phyloP scores from a whole-genome alignment of 2,113 vertebrate genomes.

The Chionodraco myersi region DNA sequence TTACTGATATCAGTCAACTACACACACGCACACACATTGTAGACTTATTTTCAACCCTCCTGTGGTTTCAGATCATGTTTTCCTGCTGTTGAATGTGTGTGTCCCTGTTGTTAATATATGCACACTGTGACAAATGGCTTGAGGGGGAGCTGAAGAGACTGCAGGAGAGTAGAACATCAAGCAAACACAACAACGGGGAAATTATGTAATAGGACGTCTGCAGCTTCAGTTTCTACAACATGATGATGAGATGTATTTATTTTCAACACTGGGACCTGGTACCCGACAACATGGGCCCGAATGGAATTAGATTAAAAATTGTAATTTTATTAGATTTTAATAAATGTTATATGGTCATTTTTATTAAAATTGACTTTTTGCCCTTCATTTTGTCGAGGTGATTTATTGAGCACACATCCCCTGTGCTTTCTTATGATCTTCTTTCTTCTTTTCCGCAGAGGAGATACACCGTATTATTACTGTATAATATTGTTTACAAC shows the following conservation, averaged over 20 bases:
- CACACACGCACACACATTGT: conserved; percentile 24
- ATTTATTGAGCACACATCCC: not conserved
- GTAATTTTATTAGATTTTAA: conserved; percentile 88
- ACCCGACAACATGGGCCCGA: conserved; percentile 68
- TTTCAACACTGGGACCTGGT: conserved; percentile 77
- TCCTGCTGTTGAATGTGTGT: conserved; percentile 71
- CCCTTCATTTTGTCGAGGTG: conserved; percentile 58
- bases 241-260: conserved; percentile 82
- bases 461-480: no score
- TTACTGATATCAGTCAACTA: conserved; percentile 17
- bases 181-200: conserved; percentile 40
- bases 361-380: conserved; percentile 86
- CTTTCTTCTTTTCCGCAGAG: not conserved
- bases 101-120: conserved; percentile 64
- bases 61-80: conserved; percentile 63
- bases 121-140: conserved; percentile 68
- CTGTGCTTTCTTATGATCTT: not conserved
- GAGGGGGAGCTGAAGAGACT: conserved; percentile 30
- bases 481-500: no score
- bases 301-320: conserved; percentile 78
- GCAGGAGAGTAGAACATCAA: conserved; percentile 51
- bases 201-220: conserved; percentile 39
- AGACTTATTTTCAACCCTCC: conserved; percentile 45
- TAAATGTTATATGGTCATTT: conserved; percentile 87
- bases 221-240: conserved; percentile 52